Conservation (phyloP, 2,797 vertebrate genomes). For the Echiichthys vipera region DNA sequence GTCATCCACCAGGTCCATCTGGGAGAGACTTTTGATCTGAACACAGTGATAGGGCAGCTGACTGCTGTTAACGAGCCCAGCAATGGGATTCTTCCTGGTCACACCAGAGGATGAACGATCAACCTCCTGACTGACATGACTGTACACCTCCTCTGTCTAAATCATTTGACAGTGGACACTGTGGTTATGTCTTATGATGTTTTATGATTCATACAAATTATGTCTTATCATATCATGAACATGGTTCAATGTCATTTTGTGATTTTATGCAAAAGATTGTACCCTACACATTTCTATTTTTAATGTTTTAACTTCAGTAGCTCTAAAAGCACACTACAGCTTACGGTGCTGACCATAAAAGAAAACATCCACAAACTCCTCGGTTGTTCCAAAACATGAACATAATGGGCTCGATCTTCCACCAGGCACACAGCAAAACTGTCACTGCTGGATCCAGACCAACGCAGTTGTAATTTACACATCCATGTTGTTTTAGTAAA, state of each 20-base stretch:
- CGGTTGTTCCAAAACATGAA: background rate
- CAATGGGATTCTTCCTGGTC: slow-evolving; percentile 2
- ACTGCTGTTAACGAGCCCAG: background rate
- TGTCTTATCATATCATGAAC: background rate
- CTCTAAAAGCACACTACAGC: background rate
- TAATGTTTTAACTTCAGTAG: background rate
- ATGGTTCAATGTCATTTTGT: background rate
- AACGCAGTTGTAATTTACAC: no score
- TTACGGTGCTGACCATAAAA: background rate
- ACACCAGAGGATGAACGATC: slow-evolving; percentile 31
- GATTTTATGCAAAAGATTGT: slow-evolving; percentile 13
- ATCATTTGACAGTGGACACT: background rate
- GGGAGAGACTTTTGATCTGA: background rate
- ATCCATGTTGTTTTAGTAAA: no score
- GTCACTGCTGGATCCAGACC: no score
- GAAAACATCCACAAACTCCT: background rate
- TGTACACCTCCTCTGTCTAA: background rate
- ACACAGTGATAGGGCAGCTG: background rate
- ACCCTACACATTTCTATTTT: background rate
- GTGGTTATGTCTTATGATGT: background rate
- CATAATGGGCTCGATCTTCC: background rate
- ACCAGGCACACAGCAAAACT: no score
- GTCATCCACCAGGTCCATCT: background rate
- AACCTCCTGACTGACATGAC: slow-evolving; percentile 14
- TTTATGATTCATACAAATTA: background rate